Conservation (phyloP, 1,140 invertebrate genomes). For the Drosophila rhopaloa region DNA sequence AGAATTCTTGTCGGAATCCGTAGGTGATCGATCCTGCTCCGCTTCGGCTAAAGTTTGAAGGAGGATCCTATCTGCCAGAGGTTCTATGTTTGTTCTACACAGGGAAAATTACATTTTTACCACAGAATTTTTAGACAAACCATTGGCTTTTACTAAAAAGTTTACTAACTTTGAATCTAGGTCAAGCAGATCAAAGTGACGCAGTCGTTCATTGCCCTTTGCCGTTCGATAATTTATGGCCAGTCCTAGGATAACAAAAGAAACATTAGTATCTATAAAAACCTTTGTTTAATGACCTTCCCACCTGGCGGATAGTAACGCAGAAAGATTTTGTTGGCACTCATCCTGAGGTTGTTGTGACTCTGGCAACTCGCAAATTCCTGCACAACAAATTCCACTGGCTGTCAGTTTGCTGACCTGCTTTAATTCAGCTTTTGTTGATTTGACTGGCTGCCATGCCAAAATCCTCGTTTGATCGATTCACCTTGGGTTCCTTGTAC, state of each 20-base stretch:
- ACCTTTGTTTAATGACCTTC: background rate
- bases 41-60: conserved; percentile 52
- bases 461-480: conserved; percentile 66
- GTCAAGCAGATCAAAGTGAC: conserved; percentile 88
- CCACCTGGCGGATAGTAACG: conserved; percentile 89
- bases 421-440: conserved; percentile 68
- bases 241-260: conserved; percentile 51
- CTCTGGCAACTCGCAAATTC: conserved; percentile 44
- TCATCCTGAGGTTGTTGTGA: conserved; percentile 85
- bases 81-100: conserved; percentile 58
- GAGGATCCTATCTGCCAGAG: conserved; percentile 56
- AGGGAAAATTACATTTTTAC: too few species aligned
- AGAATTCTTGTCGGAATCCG: background rate
- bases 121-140: too few species aligned
- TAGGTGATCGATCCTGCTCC: conserved; percentile 6
- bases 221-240: conserved; percentile 85
- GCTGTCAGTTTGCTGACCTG: conserved; percentile 68
- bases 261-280: background rate
- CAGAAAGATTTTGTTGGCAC: conserved; percentile 88
- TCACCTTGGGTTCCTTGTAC: conserved; percentile 31
- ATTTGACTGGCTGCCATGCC: conserved; percentile 41
- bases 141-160: too few species aligned
- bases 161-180: conserved; percentile 85
- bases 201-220: conserved; percentile 73
- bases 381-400: conserved; percentile 14